Conservation (phyloP, 2,113 vertebrate genomes). For the Antechinus stuartii region DNA sequence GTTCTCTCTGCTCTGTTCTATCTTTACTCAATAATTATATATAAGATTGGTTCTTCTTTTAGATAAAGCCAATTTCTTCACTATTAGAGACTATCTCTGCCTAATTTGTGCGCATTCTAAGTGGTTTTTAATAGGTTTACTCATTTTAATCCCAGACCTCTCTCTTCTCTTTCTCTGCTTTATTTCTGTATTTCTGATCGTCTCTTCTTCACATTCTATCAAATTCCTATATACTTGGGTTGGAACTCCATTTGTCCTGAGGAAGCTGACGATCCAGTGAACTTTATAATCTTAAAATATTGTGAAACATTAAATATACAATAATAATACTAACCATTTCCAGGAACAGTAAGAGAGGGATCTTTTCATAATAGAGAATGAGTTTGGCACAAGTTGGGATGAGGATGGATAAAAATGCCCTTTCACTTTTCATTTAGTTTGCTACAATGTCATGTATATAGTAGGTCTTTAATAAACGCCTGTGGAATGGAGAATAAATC, state of each 20-base stretch:
- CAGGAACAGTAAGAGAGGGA: neutral
- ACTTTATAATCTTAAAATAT: neutral
- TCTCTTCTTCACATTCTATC: neutral
- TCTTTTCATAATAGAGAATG: neutral
- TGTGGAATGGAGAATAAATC: constrained; percentile 34
- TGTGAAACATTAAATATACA: neutral
- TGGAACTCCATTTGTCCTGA: neutral
- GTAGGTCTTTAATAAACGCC: neutral
- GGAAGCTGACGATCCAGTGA: neutral
- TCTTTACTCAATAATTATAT: neutral
- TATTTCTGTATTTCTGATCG: too few relatives aligned
- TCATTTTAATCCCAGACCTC: neutral
- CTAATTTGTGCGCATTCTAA: neutral
- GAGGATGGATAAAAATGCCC: neutral
- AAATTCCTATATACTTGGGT: neutral
- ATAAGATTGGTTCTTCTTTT: neutral
- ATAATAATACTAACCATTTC: neutral
- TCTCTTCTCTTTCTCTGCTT: neutral
- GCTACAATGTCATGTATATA: neutral
- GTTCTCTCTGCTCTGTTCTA: too few relatives aligned
- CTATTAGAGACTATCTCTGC: neutral
- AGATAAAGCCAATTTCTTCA: neutral
- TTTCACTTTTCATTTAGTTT: neutral
- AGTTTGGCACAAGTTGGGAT: neutral
- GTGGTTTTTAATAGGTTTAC: neutral